Base-by-base conservation (phyloP, 2,888 invertebrate species). In the Pyrgus malvae region DNA sequence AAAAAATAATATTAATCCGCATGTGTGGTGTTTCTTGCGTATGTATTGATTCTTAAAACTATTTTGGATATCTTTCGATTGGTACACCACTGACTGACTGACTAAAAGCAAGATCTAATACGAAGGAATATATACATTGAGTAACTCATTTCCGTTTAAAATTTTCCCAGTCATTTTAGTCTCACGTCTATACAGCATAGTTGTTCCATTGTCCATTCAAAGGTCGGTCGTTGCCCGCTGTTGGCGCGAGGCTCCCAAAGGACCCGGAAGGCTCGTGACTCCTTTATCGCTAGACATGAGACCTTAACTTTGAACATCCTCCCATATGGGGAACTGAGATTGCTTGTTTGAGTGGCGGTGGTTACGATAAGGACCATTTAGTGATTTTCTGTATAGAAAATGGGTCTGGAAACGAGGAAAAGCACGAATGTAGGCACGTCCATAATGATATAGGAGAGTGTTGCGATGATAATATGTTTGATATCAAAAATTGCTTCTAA, bases 201-300 rank as follows among this genome's bases (percentile, higher is more conserved):
- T 35, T 35, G 50, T 51, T 45, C 48, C 58, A 63, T 63, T 61
- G 63, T 62, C 58, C 59, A 63, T 63, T 60, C 41, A 61, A 60
- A 64, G 67, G 62, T 64, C 65, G 63, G 63, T 64, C 66, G 61
- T 45, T 59, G 66, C 61, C 67, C 66, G 65, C 53, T 27, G 44
- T 16, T 49, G 49, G 42, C 27, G 21, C 48, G 48, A 54, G 40
- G 42, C 54, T 56, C 60, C 56, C 60, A 48, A 55, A 51, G 64
- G 63, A 64, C 70, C 74, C 78, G 78, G 78, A 76, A 79, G 69
- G 69, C 62, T 57, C 16, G 80, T 80, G 80, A 76, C 76, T 74
- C 69, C 76, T 74, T 70, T 74, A 76, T 65, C 60, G 56, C 58
- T 57, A 53, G 29, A 53, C 38, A 53, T 31, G 38, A 38, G 53